Conservation (phyloP, 2,113 vertebrate genomes). For the Pygoscelis adeliae region DNA sequence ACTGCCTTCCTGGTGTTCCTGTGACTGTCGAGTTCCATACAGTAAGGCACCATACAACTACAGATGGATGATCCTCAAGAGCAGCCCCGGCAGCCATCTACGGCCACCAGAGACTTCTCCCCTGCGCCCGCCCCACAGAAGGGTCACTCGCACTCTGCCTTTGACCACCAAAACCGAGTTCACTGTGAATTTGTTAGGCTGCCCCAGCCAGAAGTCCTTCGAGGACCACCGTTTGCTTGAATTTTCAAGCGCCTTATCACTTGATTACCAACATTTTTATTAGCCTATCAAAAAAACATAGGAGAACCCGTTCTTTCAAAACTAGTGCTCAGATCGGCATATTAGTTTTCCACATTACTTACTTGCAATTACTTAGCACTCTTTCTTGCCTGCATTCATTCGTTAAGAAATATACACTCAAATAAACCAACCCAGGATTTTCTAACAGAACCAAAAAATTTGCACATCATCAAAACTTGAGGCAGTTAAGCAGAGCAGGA, state of each 20-base stretch:
- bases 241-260: not conserved
- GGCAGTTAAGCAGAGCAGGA: not conserved
- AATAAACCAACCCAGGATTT: not conserved
- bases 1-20: not conserved
- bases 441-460: not conserved
- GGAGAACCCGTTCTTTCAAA: not conserved
- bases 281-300: not conserved
- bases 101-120: not conserved
- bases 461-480: not conserved
- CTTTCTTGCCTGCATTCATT: not conserved
- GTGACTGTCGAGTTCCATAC: not conserved
- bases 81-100: not conserved
- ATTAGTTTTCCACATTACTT: not conserved
- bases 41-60: not conserved
- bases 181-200: not conserved
- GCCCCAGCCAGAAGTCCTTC: not conserved
- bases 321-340: not conserved
- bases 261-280: not conserved
- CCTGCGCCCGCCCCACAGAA: not conserved
- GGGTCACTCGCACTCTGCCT: not conserved
- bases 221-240: not conserved
- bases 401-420: not conserved
- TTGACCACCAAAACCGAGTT: not conserved
- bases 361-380: not conserved
- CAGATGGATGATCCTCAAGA: not conserved